Evolutionary conservation across 1,140 invertebrate species (phyloP).

Genomic region (Asobara japonica): DNA sequence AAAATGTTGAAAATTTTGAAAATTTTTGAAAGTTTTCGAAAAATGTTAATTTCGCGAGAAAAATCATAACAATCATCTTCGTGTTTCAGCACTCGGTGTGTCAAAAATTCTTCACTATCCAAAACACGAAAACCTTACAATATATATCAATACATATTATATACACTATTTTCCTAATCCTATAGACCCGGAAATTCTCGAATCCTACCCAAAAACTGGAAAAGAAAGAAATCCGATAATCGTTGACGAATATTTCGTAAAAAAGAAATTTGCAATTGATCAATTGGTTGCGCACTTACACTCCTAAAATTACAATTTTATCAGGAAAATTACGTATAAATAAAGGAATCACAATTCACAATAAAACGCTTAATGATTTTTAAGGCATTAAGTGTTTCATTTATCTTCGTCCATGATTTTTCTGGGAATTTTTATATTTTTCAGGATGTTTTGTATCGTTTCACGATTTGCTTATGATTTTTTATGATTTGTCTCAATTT

Average conservation of each 20-base stretch:
- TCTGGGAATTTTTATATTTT: too few species aligned
- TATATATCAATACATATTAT: neutral
- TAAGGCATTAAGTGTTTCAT: neutral
- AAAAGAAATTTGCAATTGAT: slow-evolving; percentile 1
- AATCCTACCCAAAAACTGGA: neutral
- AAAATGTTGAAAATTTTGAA: too few species aligned
- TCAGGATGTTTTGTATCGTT: too few species aligned
- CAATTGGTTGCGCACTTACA: slow-evolving; percentile 8
- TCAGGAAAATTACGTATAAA: slow-evolving; percentile 12
- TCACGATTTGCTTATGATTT: too few species aligned
- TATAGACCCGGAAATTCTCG: neutral
- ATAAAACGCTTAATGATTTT: neutral
- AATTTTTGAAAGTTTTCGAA: too few species aligned
- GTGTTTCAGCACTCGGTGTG: neutral
- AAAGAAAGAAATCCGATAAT: slow-evolving; percentile 28
- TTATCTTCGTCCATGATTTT: neutral
- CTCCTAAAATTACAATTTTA: neutral
- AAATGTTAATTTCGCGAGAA: too few species aligned
- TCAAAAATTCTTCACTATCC: neutral
- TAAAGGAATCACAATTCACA: slow-evolving; percentile 28
- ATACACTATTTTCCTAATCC: neutral
- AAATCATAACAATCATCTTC: too few species aligned
- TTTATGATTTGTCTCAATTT: too few species aligned
- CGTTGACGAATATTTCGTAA: slow-evolving; percentile 36
- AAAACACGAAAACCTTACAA: too few species aligned